phyloP scores from a whole-genome alignment of 2,797 vertebrate genomes.

The Crenuchus spilurus region DNA sequence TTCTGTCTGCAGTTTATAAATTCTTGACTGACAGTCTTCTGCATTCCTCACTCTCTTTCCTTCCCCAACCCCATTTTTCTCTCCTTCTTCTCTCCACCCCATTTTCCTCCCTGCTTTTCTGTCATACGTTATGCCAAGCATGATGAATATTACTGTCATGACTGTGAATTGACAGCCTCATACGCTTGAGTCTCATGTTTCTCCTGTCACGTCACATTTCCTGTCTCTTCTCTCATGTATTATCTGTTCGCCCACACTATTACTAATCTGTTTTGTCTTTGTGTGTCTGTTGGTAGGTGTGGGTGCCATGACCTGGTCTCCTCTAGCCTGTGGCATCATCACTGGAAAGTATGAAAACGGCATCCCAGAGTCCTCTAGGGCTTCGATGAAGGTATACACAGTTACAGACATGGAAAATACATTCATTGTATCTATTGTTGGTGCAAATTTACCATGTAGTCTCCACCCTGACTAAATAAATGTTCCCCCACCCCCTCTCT shows the following conservation, averaged over 20 bases:
- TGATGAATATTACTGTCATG: slow-evolving; percentile 12
- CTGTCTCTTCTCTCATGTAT: background rate
- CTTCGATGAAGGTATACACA: slow-evolving; percentile 89
- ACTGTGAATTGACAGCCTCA: background rate
- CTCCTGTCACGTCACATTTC: background rate
- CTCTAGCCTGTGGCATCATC: slow-evolving; percentile 96
- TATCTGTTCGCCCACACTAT: background rate
- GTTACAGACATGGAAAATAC: background rate
- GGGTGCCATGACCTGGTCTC: slow-evolving; percentile 98
- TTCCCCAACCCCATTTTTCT: background rate
- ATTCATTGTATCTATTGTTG: background rate
- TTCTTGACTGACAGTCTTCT: background rate
- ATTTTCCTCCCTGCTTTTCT: background rate
- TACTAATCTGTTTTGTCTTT: background rate
- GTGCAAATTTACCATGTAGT: background rate
- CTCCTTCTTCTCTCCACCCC: background rate
- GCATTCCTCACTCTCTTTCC: slow-evolving; percentile 31
- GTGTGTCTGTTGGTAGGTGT: slow-evolving; percentile 79
- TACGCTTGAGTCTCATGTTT: background rate
- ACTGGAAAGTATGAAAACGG: slow-evolving; percentile 97
- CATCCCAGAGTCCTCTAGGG: slow-evolving; percentile 93
- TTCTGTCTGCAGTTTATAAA: slow-evolving; percentile 3
- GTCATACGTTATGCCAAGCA: background rate
- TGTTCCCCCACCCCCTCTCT: background rate
- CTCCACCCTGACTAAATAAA: background rate